A percentile compares a stretch with the other conserved stretches of the same genome.
Evolutionary conservation across 2,113 vertebrate genomes (phyloP).

Genomic region (Sclerurus mexicanus): DNA sequence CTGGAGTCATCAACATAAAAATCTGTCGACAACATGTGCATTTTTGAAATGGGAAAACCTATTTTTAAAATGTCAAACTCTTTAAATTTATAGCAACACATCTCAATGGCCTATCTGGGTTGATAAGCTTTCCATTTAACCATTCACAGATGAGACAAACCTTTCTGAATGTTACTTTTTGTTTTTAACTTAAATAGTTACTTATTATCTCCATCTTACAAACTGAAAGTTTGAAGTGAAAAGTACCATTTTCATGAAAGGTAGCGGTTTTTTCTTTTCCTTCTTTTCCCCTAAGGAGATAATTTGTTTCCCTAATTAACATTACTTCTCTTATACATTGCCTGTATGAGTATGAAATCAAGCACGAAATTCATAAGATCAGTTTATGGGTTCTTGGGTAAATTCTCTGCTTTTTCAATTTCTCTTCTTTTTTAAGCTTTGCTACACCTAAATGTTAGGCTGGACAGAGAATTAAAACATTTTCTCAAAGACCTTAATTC

Average conservation of each 20-base stretch:
- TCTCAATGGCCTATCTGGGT: background rate
- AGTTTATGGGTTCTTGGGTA: background rate
- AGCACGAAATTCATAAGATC: background rate
- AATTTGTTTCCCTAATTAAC: background rate
- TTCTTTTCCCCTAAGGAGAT: background rate
- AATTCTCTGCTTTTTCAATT: background rate
- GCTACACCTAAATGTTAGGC: background rate
- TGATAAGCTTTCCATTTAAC: background rate
- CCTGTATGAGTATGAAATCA: background rate
- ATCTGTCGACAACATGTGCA: conserved; percentile 62
- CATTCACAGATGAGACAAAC: background rate
- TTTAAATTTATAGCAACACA: conserved; percentile 9
- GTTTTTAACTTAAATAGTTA: background rate
- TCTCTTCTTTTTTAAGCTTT: background rate
- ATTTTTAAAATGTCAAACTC: conserved; percentile 63
- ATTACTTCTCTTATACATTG: background rate
- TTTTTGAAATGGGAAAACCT: conserved; percentile 68
- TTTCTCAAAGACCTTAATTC: background rate
- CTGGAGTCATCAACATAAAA: conserved; percentile 69
- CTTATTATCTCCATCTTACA: background rate
- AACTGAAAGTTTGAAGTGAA: background rate
- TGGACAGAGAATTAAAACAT: background rate
- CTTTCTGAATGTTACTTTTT: background rate
- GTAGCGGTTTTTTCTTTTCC: background rate
- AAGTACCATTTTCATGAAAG: background rate